These are phyloP conservation scores for Halisarca cf. caerulea DNA, from an alignment of 37 sponge, comb jelly and placozoan species.

Conservation along the genomic window DNA sequence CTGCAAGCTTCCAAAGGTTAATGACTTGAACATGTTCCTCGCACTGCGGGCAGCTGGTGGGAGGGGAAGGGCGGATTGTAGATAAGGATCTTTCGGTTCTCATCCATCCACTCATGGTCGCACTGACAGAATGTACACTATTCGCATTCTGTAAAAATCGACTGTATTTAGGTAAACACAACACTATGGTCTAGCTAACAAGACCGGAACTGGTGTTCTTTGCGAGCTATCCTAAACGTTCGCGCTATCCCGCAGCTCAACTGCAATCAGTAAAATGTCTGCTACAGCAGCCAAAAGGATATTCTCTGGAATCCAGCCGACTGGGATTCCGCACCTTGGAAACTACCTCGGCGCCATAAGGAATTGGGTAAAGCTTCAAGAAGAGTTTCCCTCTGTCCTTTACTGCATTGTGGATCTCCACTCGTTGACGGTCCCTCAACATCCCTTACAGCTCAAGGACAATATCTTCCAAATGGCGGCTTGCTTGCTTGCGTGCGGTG, in stretches of 20 bases:
- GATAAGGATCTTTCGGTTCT: no score
- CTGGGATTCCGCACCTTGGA: constrained; percentile 81
- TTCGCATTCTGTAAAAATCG: no score
- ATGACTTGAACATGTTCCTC: constrained; percentile 19
- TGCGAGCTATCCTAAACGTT: no score
- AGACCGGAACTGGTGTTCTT: no score
- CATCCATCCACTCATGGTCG: no score
- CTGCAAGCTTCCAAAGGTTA: constrained; percentile 44
- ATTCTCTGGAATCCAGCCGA: constrained; percentile 94
- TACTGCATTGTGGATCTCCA: constrained; percentile 91
- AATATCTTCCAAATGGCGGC: constrained; percentile 49
- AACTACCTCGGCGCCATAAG: constrained; percentile 90
- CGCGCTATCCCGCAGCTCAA: no score
- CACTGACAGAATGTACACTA: no score
- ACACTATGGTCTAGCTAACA: no score
- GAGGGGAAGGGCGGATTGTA: no score
- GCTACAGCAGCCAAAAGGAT: constrained; percentile 33
- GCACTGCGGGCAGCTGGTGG: constrained; percentile 39
- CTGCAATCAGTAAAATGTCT: no score
- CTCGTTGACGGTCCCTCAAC: constrained; percentile 72
- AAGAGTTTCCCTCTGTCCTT: constrained; percentile 42
- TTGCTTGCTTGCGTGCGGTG: constrained; percentile 85
- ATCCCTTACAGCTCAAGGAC: constrained; percentile 49
- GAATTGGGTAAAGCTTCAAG: constrained; percentile 80
- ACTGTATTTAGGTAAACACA: no score